phyloP scores from a whole-genome alignment of 2,888 invertebrate genomes.

The Syritta pipiens region DNA sequence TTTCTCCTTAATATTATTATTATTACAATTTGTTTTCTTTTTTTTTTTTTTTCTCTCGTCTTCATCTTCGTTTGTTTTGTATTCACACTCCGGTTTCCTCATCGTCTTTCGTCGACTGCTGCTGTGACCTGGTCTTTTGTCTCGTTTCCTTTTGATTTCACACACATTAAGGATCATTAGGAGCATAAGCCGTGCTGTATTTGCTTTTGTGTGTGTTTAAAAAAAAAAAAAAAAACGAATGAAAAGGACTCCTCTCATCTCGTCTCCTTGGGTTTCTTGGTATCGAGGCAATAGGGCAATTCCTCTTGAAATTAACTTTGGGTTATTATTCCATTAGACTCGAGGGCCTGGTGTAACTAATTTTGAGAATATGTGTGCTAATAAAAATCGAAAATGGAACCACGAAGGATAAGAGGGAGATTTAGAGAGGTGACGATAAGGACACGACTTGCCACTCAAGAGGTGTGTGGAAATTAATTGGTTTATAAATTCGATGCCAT shows the following conservation, averaged over 20 bases:
- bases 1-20: slow-evolving; percentile 36
- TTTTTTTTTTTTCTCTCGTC: slow-evolving; percentile 29
- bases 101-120: no score
- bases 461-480: slow-evolving; percentile 55
- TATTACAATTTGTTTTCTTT: slow-evolving; percentile 49
- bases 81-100: slow-evolving; percentile 18
- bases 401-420: background rate
- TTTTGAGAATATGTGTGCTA: slow-evolving; percentile 7
- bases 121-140: no score
- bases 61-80: slow-evolving; percentile 22
- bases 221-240: no score
- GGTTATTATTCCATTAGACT: slow-evolving; percentile 50
- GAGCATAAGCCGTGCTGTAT: slow-evolving; percentile 18
- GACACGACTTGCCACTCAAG: slow-evolving; percentile 16
- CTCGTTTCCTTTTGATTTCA: background rate
- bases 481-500: slow-evolving; percentile 43
- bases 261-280: slow-evolving; percentile 7
- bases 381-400: background rate
- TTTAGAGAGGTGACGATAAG: background rate
- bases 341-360: background rate
- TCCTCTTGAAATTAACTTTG: slow-evolving; percentile 58
- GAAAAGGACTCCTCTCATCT: background rate
- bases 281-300: slow-evolving; percentile 20
- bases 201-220: slow-evolving; percentile 1
- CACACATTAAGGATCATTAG: slow-evolving; percentile 39